These are phyloP conservation scores for Tipula helvola DNA, from an alignment of 2,888 invertebrate species.

Conservation along the genomic window DNA sequence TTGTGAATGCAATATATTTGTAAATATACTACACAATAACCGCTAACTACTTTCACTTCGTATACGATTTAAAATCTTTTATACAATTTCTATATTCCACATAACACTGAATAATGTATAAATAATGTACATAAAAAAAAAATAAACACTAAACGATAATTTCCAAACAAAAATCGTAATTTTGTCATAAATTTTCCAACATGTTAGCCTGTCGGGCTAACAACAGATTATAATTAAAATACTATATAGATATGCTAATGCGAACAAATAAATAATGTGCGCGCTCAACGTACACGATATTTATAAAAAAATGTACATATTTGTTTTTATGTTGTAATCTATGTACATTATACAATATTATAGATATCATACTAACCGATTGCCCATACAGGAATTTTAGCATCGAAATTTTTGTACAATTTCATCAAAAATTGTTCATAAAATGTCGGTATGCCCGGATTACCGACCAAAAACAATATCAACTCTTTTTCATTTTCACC, in stretches of 20 bases:
- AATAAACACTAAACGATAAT: neutral
- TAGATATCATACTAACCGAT: conserved; percentile 37
- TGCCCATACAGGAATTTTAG: conserved; percentile 54
- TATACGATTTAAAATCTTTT: neutral
- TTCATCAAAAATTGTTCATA: conserved; percentile 55
- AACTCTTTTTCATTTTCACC: conserved; percentile 39
- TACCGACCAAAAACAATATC: conserved; percentile 61
- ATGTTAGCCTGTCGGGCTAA: neutral
- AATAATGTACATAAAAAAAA: neutral
- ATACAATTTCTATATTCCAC: neutral
- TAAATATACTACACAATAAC: neutral
- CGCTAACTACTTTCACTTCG: neutral
- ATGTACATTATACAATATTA: too few species aligned
- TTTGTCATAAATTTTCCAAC: neutral
- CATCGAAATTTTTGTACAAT: conserved; percentile 42
- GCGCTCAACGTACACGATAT: too few species aligned
- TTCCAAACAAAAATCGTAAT: neutral
- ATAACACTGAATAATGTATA: neutral
- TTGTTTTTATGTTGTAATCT: too few species aligned
- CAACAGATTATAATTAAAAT: too few species aligned
- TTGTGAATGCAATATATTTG: too few species aligned
- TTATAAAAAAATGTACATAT: too few species aligned
- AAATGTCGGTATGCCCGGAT: conserved; percentile 67
- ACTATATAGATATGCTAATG: too few species aligned
- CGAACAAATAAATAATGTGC: too few species aligned